Percentiles rank a stretch among this genome's conserved stretches.
phyloP scores from a whole-genome alignment of 2,113 vertebrate species.

The Thamnaconus septentrionalis region DNA sequence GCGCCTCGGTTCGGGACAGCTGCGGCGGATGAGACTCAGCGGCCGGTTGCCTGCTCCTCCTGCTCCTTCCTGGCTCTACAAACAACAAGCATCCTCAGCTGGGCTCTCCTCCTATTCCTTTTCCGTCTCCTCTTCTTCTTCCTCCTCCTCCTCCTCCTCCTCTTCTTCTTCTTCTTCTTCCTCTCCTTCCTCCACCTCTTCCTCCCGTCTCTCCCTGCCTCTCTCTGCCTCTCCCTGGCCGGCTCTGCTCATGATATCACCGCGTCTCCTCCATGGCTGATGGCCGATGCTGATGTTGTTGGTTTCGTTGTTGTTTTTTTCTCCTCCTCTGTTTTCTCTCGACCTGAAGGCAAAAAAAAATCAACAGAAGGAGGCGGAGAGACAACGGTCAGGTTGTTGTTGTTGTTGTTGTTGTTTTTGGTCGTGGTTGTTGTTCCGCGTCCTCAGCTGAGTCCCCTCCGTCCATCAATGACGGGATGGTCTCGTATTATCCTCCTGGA shows the following conservation, averaged over 20 bases:
- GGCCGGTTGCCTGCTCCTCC: slow-evolving; percentile 22
- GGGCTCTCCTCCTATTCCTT: slow-evolving; percentile 21
- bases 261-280: background rate
- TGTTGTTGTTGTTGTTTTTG: background rate
- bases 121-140: slow-evolving; percentile 10
- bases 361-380: background rate
- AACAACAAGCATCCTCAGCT: slow-evolving; percentile 71
- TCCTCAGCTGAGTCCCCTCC: slow-evolving; percentile 26
- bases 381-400: background rate
- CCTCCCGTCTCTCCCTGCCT: no score
- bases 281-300: no score
- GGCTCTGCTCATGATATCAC: slow-evolving; percentile 60
- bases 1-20: background rate
- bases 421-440: background rate
- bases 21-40: slow-evolving; percentile 30
- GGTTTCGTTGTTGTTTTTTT: no score
- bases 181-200: no score
- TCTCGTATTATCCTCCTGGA: slow-evolving; percentile 17
- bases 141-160: background rate
- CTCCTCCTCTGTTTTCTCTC: background rate
- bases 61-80: slow-evolving; percentile 42
- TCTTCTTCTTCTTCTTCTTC: slow-evolving; percentile 11
- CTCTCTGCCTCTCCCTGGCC: slow-evolving; percentile 32
- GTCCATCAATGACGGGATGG: slow-evolving; percentile 19
- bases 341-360: background rate